Conservation (phyloP, 2,888 invertebrate genomes). For the Lithophane socia region DNA sequence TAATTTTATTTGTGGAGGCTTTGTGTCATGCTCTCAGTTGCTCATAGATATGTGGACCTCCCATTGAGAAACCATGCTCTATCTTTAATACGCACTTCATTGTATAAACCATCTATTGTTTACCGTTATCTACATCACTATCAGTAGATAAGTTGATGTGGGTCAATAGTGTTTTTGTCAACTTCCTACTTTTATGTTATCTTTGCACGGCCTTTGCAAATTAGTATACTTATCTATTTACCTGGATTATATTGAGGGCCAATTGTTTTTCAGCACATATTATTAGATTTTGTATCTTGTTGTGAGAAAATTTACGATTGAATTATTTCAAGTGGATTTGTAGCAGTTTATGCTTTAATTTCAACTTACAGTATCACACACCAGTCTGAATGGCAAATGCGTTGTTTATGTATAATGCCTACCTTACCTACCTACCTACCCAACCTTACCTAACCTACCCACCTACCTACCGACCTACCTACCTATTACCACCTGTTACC, state of each 20-base stretch:
- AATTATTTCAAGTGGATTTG: not conserved
- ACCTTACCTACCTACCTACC: no score
- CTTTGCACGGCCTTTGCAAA: conserved; percentile 26
- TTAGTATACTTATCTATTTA: conserved; percentile 30
- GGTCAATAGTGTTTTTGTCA: conserved; percentile 45
- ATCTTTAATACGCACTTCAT: conserved; percentile 32
- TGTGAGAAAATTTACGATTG: not conserved
- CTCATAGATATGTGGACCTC: not conserved
- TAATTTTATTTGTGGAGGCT: not conserved
- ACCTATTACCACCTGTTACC: not conserved
- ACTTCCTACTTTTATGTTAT: conserved; percentile 41
- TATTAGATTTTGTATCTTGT: not conserved
- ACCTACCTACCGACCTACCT: no score
- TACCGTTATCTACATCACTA: conserved; percentile 32
- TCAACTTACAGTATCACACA: not conserved
- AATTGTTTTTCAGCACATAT: not conserved
- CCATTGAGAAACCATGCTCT: not conserved
- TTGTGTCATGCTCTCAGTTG: not conserved
- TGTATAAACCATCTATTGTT: conserved; percentile 38
- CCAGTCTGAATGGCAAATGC: not conserved
- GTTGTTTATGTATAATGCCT: not conserved
- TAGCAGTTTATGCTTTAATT: not conserved
- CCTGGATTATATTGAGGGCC: not conserved
- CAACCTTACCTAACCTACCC: no score
- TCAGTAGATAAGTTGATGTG: conserved; percentile 51